Conservation (phyloP, 2,888 invertebrate genomes). For the Drosophila gaucha region DNA sequence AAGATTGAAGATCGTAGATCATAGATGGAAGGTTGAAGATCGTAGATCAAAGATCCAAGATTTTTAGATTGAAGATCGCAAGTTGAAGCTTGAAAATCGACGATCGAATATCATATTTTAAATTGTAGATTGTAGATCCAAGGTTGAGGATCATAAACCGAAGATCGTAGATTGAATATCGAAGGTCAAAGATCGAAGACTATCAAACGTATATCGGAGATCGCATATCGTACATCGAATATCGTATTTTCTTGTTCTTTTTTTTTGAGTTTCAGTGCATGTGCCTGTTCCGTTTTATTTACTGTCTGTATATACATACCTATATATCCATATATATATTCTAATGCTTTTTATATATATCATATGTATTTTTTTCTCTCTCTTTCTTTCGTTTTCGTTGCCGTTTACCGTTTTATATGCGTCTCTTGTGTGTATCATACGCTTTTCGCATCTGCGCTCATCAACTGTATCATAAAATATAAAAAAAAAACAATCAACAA, state of each 20-base stretch:
- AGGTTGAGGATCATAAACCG: neutral
- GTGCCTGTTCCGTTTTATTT: constrained; percentile 12
- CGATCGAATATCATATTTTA: too few species aligned
- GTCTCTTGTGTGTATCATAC: constrained; percentile 46
- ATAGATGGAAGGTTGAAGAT: neutral
- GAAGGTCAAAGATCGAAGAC: neutral
- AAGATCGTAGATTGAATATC: neutral
- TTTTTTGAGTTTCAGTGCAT: constrained; percentile 8
- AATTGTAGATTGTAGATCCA: neutral
- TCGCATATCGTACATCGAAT: constrained; percentile 58
- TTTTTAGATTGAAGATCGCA: neutral
- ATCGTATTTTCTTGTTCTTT: constrained; percentile 26
- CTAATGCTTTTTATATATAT: constrained; percentile 53
- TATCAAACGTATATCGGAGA: constrained; percentile 1
- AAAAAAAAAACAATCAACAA: neutral
- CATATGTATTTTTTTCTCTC: constrained; percentile 14
- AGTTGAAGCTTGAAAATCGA: neutral
- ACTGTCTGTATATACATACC: constrained; percentile 23
- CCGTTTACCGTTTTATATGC: constrained; percentile 47
- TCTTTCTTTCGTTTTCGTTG: constrained; percentile 39
- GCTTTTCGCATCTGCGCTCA: constrained; percentile 41
- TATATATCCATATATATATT: constrained; percentile 35
- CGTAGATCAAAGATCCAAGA: neutral
- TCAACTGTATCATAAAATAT: constrained; percentile 33
- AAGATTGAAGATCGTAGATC: neutral